Conservation (phyloP, 1,140 invertebrate genomes). For the Oedothorax gibbosus region DNA sequence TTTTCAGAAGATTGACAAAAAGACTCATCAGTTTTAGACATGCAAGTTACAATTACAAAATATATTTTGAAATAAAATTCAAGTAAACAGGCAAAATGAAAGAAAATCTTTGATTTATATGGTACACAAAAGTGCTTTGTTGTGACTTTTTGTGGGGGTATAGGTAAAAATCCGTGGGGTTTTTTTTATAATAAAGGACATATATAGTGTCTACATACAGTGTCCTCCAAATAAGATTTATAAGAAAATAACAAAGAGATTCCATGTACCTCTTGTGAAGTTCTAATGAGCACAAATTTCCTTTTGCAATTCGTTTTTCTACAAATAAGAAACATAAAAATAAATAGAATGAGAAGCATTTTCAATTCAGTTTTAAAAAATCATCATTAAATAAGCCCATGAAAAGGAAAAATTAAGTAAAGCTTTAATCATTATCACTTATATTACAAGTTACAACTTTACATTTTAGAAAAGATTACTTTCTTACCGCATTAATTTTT, state of each 20-base stretch:
- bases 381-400: too few relatives aligned
- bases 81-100: too few relatives aligned
- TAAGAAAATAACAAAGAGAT: background rate
- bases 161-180: too few relatives aligned
- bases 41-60: background rate
- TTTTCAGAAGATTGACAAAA: background rate
- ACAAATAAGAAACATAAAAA: background rate
- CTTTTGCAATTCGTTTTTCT: constrained; percentile 7
- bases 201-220: too few relatives aligned
- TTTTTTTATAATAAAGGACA: too few relatives aligned
- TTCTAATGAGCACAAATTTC: constrained; percentile 25
- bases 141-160: too few relatives aligned
- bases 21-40: background rate
- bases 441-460: background rate
- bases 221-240: too few relatives aligned
- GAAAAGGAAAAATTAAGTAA: background rate
- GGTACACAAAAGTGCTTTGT: too few relatives aligned
- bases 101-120: too few relatives aligned
- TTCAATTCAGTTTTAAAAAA: too few relatives aligned
- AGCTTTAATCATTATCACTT: background rate
- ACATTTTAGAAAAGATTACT: background rate
- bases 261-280: constrained; percentile 17
- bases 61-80: too few relatives aligned
- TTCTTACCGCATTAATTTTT: constrained; percentile 27
- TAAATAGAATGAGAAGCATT: background rate